These are phyloP conservation scores for Lithobius niger DNA, from an alignment of 1,140 invertebrate genomes.

Conservation along the genomic window DNA sequence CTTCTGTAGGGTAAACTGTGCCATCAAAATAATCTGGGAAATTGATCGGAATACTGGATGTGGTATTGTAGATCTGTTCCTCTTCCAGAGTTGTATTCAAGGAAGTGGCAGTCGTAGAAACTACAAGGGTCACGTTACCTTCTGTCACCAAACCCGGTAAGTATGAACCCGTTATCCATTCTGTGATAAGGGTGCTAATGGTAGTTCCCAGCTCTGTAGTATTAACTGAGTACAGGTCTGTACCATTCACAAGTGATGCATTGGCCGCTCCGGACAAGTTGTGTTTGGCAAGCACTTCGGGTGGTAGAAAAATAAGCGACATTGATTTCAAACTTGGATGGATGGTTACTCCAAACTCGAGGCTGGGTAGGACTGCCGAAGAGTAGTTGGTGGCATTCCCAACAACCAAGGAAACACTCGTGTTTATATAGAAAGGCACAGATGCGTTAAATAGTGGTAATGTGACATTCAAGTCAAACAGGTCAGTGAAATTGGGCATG, in stretches of 20 bases:
- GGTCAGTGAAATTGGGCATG: background rate
- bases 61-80: too few relatives aligned
- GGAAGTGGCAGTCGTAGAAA: background rate
- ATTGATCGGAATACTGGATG: too few relatives aligned
- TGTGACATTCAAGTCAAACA: background rate
- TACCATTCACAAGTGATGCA: background rate
- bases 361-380: background rate
- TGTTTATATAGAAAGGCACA: background rate
- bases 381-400: background rate
- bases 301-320: background rate
- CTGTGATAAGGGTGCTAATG: background rate
- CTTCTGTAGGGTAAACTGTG: too few relatives aligned
- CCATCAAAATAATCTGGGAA: too few relatives aligned
- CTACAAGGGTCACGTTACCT: background rate
- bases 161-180: too few relatives aligned
- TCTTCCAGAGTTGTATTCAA: background rate
- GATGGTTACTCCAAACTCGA: background rate
- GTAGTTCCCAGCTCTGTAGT: background rate
- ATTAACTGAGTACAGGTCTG: background rate
- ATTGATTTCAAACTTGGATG: slow-evolving; percentile 5
- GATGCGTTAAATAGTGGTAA: background rate
- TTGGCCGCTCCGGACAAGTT: background rate
- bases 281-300: background rate
- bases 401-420: background rate
- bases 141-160: background rate